Percentiles rank a stretch among this genome's conserved stretches.
Conservation (phyloP, 2,797 vertebrate species). For the Sciurus carolinensis region DNA sequence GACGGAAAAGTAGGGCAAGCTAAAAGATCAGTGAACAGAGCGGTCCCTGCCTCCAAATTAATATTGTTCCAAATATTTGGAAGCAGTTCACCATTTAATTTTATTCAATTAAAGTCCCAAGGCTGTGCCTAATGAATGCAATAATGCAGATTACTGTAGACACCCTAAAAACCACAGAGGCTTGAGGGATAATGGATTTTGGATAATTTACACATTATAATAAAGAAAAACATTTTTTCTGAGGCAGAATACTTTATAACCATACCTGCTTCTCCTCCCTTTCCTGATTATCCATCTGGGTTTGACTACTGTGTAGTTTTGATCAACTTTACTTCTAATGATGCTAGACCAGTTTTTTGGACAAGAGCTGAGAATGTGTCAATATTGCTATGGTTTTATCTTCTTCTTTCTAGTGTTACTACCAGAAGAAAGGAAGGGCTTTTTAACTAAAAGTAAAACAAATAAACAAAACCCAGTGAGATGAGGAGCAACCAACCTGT, state of each 20-base stretch:
- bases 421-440: not conserved
- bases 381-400: not conserved
- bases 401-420: not conserved
- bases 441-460: conserved; percentile 9
- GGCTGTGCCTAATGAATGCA: conserved; percentile 59
- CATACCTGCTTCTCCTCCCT: not conserved
- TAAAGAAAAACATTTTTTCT: not conserved
- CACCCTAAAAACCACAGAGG: conserved; percentile 31
- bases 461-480: conserved; percentile 11
- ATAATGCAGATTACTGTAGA: conserved; percentile 38
- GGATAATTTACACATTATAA: conserved; percentile 29
- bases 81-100: conserved; percentile 58
- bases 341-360: not conserved
- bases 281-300: not conserved
- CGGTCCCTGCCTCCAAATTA: conserved; percentile 60
- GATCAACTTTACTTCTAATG: not conserved
- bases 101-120: conserved; percentile 60
- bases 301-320: not conserved
- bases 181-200: conserved; percentile 2
- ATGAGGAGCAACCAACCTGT: not conserved
- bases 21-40: conserved; percentile 69
- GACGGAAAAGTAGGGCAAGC: conserved; percentile 83
- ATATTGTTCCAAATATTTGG: conserved; percentile 63
- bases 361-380: not conserved
- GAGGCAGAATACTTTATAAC: not conserved